A percentile compares a stretch with the other conserved stretches of the same genome.
Conservation (phyloP, 2,113 vertebrate genomes). For the Erythrocercus mccallii region DNA sequence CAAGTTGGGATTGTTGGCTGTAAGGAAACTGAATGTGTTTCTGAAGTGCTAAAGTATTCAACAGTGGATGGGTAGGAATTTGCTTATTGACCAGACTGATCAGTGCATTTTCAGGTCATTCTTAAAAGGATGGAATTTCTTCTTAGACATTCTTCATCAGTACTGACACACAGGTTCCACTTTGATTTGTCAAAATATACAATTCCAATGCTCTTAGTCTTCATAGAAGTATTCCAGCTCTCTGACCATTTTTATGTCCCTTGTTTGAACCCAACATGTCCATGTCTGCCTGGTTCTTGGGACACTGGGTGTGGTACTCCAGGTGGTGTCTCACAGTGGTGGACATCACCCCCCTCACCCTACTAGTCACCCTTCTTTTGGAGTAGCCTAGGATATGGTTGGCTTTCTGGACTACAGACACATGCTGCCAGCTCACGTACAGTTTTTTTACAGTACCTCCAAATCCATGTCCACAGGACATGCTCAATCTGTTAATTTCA, state of each 20-base stretch:
- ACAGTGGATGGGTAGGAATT: neutral
- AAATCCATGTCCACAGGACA: rapidly evolving
- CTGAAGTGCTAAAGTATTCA: neutral
- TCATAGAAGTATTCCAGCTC: neutral
- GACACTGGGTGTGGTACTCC: neutral
- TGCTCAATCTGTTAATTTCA: neutral
- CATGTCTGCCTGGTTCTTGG: neutral
- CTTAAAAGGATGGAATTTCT: neutral
- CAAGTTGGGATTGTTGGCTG: neutral
- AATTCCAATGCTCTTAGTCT: rapidly evolving
- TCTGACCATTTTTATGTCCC: neutral
- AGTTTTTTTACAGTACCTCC: rapidly evolving
- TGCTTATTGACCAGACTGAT: neutral
- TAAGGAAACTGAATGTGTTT: neutral
- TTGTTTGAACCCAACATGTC: neutral
- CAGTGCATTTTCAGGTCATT: neutral
- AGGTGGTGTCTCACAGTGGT: neutral
- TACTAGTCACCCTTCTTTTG: neutral
- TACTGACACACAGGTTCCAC: neutral
- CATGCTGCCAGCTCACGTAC: rapidly evolving
- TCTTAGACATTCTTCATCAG: neutral
- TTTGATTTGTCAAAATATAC: neutral
- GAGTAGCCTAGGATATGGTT: neutral
- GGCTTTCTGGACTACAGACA: neutral
- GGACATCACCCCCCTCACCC: rapidly evolving